Evolutionary conservation across 1,140 invertebrate species (phyloP), one percentile per base, ranked within the genome.

Genomic region (Cataglyphis hispanica): DNA sequence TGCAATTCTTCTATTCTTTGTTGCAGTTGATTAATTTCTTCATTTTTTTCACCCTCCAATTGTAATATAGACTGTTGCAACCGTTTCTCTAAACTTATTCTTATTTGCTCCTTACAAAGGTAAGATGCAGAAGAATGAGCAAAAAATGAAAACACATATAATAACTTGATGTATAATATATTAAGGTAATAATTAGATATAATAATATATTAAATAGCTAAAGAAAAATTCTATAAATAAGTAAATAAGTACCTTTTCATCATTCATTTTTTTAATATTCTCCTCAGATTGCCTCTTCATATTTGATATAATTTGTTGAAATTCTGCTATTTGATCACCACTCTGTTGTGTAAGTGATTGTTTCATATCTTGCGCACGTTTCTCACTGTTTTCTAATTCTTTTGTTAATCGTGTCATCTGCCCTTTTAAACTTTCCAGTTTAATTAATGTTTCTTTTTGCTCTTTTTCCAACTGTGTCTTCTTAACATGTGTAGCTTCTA

Each of bases 301-400:
- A 91, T 96, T 97, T 2, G 96, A 93, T 61, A 98, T 95, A 61
- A 97, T 96, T 91, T 97, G 96, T 90, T 97, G 96, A 87, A 97
- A 98, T 91, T 98, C 97, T 0, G 96, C 96, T 92, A 98, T 97
- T 89, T 97, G 97, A 74, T 97, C 96, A 2, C 97, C 96, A 3
- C 96, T 96, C 78, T 97, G 96, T 90, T 97, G 97, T 1, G 96
- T 95, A 85, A 98, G 94, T 86, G 95, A 96, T 56, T 96, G 96
- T 92, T 97, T 98, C 0, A 97, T 97, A 27, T 98, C 98, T 61
- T 97, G 96, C 1, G 97, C 95, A 85, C 97, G 96, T 91, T 97
- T 97, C 86, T 98, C 97, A 61, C 96, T 96, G 83, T 95, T 96
- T 85, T 98, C 97, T 16, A 98, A 91, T 74, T 98, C 97, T 92